phyloP scores from a whole-genome alignment of 2,797 vertebrate species.

The Mastacembelus armatus region DNA sequence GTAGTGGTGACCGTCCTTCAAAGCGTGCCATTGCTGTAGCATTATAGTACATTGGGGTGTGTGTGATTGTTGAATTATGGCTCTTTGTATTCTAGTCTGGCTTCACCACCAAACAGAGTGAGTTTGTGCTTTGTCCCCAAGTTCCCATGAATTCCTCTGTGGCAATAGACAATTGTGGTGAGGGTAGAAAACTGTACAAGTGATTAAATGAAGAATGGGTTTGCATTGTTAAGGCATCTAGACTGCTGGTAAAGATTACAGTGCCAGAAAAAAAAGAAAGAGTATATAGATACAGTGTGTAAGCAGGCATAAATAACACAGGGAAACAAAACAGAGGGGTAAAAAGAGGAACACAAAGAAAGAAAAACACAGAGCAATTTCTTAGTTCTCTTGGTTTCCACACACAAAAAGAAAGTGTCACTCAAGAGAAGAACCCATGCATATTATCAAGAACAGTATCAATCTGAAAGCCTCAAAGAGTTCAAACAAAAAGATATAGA shows the following conservation, averaged over 20 bases:
- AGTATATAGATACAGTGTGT: slow-evolving; percentile 88
- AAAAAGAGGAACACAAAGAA: slow-evolving; percentile 86
- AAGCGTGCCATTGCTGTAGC: slow-evolving; percentile 71
- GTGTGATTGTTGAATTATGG: slow-evolving; percentile 80
- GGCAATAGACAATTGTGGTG: slow-evolving; percentile 92
- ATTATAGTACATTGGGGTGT: slow-evolving; percentile 70
- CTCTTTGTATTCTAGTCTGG: slow-evolving; percentile 83
- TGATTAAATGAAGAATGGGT: slow-evolving; percentile 94
- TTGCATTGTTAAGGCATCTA: slow-evolving; percentile 99
- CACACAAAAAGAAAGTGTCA: slow-evolving; percentile 88
- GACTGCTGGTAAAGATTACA: slow-evolving; percentile 99
- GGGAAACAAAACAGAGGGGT: slow-evolving; percentile 69
- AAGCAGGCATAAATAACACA: slow-evolving; percentile 90
- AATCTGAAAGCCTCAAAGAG: slow-evolving; percentile 91
- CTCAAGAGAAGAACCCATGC: slow-evolving; percentile 97
- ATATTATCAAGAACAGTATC: slow-evolving; percentile 97
- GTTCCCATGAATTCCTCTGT: slow-evolving; percentile 92
- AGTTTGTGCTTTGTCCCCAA: slow-evolving; percentile 91
- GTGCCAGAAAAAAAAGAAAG: slow-evolving; percentile 86
- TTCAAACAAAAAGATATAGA: slow-evolving; percentile 90
- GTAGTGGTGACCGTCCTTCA: slow-evolving; percentile 60
- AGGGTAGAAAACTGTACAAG: slow-evolving; percentile 94
- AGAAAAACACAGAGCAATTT: slow-evolving; percentile 91
- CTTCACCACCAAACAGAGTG: slow-evolving; percentile 90
- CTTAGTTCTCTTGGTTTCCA: slow-evolving; percentile 92